A percentile compares a stretch with the other conserved stretches of the same genome.
Conservation (phyloP, 2,797 vertebrate genomes). For the Pipistrellus pipistrellus region DNA sequence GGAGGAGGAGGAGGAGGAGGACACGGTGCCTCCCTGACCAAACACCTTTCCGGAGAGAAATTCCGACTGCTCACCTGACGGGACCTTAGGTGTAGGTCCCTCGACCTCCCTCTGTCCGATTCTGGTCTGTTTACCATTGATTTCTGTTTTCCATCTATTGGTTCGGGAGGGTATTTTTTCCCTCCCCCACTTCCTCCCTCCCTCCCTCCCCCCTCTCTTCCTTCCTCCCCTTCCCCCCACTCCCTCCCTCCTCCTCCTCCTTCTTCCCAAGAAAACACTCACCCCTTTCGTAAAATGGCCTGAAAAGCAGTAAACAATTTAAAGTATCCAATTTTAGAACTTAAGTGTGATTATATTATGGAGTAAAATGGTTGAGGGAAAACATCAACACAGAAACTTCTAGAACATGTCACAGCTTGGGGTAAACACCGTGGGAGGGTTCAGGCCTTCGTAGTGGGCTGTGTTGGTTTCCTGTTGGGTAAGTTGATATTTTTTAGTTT, state of each 20-base stretch:
- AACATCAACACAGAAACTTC: neutral
- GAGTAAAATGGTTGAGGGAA: neutral
- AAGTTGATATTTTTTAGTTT: neutral
- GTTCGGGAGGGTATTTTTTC: neutral
- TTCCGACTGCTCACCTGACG: neutral
- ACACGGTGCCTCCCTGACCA: neutral
- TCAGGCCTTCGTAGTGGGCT: neutral
- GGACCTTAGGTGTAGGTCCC: neutral
- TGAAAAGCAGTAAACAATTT: neutral
- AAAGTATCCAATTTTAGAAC: neutral
- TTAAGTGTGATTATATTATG: conserved; percentile 1
- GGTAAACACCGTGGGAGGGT: neutral
- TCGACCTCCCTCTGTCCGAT: neutral
- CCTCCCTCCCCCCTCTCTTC: neutral
- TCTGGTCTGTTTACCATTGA: neutral
- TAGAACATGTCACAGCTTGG: neutral
- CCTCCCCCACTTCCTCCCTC: neutral
- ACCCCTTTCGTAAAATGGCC: neutral
- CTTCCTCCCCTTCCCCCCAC: too few species aligned
- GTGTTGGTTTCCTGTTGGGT: neutral
- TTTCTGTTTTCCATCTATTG: too few species aligned
- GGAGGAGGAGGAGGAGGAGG: neutral
- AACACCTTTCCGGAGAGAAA: neutral
- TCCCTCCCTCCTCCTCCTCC: neutral
- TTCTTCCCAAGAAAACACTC: neutral